Evolutionary conservation across 1,140 invertebrate species (phyloP).

Genomic region (Matsumurasca onukii): DNA sequence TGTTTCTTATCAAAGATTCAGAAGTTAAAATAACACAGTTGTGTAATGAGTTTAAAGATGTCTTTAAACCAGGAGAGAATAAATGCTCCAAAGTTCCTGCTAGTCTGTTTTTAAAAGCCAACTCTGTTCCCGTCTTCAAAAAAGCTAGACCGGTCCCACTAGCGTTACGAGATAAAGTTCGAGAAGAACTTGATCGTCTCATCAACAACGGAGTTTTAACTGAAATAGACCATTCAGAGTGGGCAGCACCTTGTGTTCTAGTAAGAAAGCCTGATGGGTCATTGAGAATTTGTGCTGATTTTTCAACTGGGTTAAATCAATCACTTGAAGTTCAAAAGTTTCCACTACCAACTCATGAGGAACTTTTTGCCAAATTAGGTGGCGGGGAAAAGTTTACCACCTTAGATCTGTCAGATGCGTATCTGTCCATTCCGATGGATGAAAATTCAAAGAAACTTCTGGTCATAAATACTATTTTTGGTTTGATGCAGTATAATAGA

Average conservation of each 20-base stretch:
- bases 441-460: background rate
- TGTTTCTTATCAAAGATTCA: no score
- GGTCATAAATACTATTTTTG: background rate
- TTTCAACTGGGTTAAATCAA: background rate
- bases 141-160: slow-evolving; percentile 1
- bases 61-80: no score
- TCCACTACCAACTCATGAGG: background rate
- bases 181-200: background rate
- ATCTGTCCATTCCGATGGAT: background rate
- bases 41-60: no score
- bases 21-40: no score
- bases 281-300: background rate
- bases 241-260: background rate
- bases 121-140: background rate
- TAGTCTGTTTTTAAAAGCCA: background rate
- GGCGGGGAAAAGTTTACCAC: background rate
- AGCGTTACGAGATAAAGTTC: background rate
- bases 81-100: background rate
- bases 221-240: background rate
- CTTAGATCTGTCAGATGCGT: background rate
- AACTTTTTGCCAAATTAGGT: background rate
- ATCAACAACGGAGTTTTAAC: background rate
- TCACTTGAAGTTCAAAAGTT: slow-evolving; percentile 1
- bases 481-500: background rate
- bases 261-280: background rate